These are phyloP conservation scores for Eutrigla gurnardus DNA, from an alignment of 2,797 vertebrate species.

Conservation along the genomic window DNA sequence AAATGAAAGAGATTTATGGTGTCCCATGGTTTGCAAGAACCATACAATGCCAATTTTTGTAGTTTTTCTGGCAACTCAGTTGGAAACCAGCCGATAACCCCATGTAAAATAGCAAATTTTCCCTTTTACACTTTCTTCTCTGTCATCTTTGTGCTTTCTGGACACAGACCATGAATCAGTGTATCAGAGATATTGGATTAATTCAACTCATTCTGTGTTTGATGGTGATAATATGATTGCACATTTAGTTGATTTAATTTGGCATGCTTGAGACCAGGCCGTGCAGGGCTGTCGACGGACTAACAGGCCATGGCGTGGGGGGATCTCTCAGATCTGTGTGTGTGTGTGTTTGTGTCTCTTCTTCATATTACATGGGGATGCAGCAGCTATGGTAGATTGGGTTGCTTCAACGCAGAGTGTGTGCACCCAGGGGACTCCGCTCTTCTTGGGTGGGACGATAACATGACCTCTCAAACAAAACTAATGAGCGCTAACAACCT, in stretches of 20 bases:
- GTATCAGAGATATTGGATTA: constrained; percentile 59
- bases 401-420: constrained; percentile 49
- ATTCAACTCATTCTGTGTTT: constrained; percentile 62
- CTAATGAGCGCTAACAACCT: constrained; percentile 67
- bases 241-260: constrained; percentile 76
- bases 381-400: constrained; percentile 44
- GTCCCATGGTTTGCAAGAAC: no score
- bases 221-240: constrained; percentile 67
- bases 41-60: no score
- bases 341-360: constrained; percentile 26
- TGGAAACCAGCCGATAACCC: not conserved
- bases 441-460: constrained; percentile 49
- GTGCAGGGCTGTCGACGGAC: constrained; percentile 63
- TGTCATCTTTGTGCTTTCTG: not conserved
- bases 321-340: constrained; percentile 40
- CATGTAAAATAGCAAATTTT: not conserved
- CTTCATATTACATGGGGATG: constrained; percentile 65
- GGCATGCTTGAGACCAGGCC: constrained; percentile 49
- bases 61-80: no score
- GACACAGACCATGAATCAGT: not conserved
- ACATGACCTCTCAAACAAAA: constrained; percentile 52
- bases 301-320: constrained; percentile 45
- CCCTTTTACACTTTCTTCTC: not conserved
- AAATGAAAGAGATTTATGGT: no score
- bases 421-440: constrained; percentile 61